phyloP scores from a whole-genome alignment of 2,888 invertebrate species.

The Autographa gamma region DNA sequence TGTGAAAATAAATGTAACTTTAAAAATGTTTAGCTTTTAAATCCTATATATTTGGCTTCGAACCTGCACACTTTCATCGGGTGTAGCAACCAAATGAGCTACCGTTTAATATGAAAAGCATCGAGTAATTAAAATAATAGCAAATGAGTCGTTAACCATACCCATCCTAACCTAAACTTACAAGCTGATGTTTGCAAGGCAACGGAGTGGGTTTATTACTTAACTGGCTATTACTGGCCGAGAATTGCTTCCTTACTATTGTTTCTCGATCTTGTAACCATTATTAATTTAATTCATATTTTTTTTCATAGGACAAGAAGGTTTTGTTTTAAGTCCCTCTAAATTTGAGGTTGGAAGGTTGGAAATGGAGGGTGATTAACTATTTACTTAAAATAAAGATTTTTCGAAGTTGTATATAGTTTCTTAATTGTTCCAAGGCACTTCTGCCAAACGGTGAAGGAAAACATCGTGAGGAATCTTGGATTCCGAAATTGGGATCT shows the following conservation, averaged over 20 bases:
- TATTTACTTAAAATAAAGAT: too few species aligned
- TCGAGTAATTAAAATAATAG: slow-evolving; percentile 45
- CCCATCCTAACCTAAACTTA: slow-evolving; percentile 54
- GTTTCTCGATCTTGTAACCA: slow-evolving; percentile 17
- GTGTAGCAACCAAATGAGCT: slow-evolving; percentile 11
- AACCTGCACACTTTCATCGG: neutral
- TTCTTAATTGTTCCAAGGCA: too few species aligned
- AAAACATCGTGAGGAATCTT: too few species aligned
- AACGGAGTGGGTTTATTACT: slow-evolving; percentile 58
- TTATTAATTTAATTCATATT: neutral
- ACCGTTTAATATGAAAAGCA: slow-evolving; percentile 19
- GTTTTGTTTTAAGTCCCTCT: too few species aligned
- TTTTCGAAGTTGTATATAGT: too few species aligned
- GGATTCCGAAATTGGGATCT: too few species aligned
- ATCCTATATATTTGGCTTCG: too few species aligned
- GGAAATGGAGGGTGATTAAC: too few species aligned
- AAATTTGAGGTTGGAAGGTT: too few species aligned
- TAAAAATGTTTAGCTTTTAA: too few species aligned
- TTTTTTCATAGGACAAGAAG: neutral
- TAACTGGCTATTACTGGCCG: slow-evolving; percentile 58
- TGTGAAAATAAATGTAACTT: too few species aligned
- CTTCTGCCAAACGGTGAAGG: too few species aligned
- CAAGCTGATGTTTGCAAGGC: slow-evolving; percentile 55
- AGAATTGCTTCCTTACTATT: slow-evolving; percentile 49
- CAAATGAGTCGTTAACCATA: slow-evolving; percentile 37